A percentile compares a stretch with the other conserved stretches of the same genome.
Evolutionary conservation across 2,113 vertebrate species (phyloP).

Genomic region (Melanerpes formicivorus): DNA sequence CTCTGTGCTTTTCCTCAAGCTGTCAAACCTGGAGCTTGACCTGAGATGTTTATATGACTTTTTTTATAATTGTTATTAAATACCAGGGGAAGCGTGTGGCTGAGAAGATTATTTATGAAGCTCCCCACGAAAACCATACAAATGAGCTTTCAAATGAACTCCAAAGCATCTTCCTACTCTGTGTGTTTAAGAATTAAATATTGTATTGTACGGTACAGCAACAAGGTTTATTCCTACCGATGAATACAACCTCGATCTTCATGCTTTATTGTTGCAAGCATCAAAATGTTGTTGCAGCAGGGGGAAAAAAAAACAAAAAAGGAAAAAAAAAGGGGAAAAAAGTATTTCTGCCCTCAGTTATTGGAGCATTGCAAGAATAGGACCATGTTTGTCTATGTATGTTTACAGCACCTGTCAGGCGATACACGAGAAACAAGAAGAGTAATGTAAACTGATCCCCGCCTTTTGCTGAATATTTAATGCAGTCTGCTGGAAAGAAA

Average conservation of each 20-base stretch:
- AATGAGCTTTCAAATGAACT: background rate
- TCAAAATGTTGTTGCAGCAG: conserved; percentile 18
- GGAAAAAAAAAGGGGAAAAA: background rate
- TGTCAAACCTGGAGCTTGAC: background rate
- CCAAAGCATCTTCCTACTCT: background rate
- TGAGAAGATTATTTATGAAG: background rate
- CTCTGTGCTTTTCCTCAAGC: conserved; percentile 6
- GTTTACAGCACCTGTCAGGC: conserved; percentile 91
- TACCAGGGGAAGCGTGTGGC: background rate
- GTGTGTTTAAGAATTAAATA: background rate
- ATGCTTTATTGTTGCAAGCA: background rate
- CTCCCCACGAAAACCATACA: background rate
- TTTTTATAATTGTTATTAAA: background rate
- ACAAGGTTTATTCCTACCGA: background rate
- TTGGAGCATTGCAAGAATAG: conserved; percentile 65
- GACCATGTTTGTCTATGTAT: conserved; percentile 89
- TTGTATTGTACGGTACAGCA: background rate
- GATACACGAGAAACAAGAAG: conserved; percentile 91
- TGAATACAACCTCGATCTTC: background rate
- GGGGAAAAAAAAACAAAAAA: background rate
- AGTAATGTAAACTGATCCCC: conserved; percentile 85
- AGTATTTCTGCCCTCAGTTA: conserved; percentile 67
- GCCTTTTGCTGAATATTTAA: conserved; percentile 90
- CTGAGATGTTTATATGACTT: background rate
- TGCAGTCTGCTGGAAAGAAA: conserved; percentile 82